phyloP scores from a whole-genome alignment of 2,888 invertebrate species.

The Archaeoteleia sp. region DNA sequence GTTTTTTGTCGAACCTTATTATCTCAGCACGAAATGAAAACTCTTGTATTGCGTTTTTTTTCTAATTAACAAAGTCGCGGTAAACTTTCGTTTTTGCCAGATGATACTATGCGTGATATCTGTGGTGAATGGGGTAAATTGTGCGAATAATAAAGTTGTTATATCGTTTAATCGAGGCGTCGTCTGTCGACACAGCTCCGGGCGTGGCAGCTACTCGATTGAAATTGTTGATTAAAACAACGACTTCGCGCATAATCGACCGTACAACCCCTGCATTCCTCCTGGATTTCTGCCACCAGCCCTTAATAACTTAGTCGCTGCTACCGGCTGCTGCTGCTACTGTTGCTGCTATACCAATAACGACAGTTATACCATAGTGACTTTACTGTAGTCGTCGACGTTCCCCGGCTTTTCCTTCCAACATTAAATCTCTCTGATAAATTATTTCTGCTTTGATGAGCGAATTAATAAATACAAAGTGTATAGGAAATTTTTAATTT shows the following conservation, averaged over 20 bases:
- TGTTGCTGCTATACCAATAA: not conserved
- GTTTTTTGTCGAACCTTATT: conserved; percentile 19
- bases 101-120: conserved; percentile 40
- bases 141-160: conserved; percentile 59
- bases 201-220: conserved; percentile 50
- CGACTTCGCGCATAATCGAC: conserved; percentile 43
- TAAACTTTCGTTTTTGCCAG: conserved; percentile 37
- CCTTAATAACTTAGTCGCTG: conserved; percentile 34
- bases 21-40: conserved; percentile 32
- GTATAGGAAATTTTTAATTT: not conserved
- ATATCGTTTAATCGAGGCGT: conserved; percentile 58
- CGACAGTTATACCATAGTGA: not conserved
- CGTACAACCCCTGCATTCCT: conserved; percentile 30
- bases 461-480: not conserved
- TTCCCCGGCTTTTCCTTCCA: not conserved
- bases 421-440: not conserved
- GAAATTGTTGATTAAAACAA: conserved; percentile 57
- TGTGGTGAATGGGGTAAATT: conserved; percentile 31
- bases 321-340: conserved; percentile 18
- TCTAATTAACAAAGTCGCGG: conserved; percentile 42
- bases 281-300: conserved; percentile 38
- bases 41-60: conserved; percentile 24
- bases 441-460: no score
- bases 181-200: conserved; percentile 29
- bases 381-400: conserved; percentile 2